Percentiles rank a stretch among this genome's conserved stretches.
These are phyloP conservation scores for Hemitrygon akajei DNA, from an alignment of 2,797 vertebrate genomes.

Conservation along the genomic window DNA sequence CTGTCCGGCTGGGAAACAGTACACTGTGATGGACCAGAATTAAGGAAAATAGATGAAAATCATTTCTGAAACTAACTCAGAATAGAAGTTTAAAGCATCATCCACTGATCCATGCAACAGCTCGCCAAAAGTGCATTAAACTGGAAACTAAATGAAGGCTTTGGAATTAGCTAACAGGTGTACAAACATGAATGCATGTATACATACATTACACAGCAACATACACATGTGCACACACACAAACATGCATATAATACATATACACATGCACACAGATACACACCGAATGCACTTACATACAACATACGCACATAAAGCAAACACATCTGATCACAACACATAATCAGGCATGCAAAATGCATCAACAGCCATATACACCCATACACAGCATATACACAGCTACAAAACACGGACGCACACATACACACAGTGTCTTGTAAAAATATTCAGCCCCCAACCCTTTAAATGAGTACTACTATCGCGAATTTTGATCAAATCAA, in stretches of 20 bases:
- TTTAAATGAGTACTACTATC: too few relatives aligned
- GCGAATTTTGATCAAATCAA: too few relatives aligned
- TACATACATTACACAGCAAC: too few relatives aligned
- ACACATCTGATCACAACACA: neutral
- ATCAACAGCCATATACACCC: too few relatives aligned
- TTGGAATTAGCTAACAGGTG: neutral
- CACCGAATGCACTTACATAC: too few relatives aligned
- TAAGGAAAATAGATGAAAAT: neutral
- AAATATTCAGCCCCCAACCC: too few relatives aligned
- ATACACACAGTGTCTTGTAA: too few relatives aligned
- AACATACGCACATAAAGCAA: too few relatives aligned
- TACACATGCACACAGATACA: too few relatives aligned
- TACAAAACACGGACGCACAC: too few relatives aligned
- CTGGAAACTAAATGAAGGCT: neutral
- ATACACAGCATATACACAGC: too few relatives aligned
- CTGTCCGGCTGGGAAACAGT: neutral
- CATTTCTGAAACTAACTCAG: neutral
- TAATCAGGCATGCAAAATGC: neutral
- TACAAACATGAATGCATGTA: neutral
- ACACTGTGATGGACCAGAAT: neutral
- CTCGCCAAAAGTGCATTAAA: neutral
- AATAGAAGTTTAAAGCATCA: neutral
- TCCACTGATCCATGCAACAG: neutral
- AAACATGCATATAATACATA: neutral
- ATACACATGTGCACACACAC: neutral